These are phyloP conservation scores for Drosophila mimica DNA, from an alignment of 2,888 invertebrate genomes.

Conservation along the genomic window DNA sequence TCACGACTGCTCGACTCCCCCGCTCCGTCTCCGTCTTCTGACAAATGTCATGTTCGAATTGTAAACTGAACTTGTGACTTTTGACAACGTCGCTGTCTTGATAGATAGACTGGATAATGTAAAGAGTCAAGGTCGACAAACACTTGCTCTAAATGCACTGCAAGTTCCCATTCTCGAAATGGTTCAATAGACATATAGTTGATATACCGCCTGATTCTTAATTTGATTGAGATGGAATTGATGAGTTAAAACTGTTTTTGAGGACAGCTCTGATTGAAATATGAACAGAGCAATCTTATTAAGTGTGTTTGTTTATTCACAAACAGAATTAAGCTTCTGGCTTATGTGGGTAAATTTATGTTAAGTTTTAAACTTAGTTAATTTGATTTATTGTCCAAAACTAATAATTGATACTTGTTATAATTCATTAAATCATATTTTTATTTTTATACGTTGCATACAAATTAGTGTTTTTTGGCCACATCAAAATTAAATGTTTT, in stretches of 20 bases:
- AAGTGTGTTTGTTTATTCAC: background rate
- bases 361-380: too few relatives aligned
- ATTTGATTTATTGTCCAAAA: background rate
- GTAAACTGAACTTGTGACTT: constrained; percentile 74
- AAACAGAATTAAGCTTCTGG: too few relatives aligned
- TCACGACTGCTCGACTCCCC: background rate
- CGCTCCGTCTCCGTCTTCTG: constrained; percentile 39
- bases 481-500: background rate
- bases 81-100: constrained; percentile 51
- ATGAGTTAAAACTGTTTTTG: background rate
- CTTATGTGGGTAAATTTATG: background rate
- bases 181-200: constrained; percentile 13
- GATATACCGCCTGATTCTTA: constrained; percentile 8
- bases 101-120: constrained; percentile 49
- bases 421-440: background rate
- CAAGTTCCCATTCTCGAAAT: constrained; percentile 25
- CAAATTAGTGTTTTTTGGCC: background rate
- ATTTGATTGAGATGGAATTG: constrained; percentile 9
- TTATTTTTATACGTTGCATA: background rate
- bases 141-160: constrained; percentile 19
- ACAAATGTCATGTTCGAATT: constrained; percentile 77
- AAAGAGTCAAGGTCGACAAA: constrained; percentile 48
- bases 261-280: constrained; percentile 3
- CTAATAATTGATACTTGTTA: background rate
- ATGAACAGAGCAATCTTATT: background rate